phyloP scores from a whole-genome alignment of 2,797 vertebrate species.

The Tarsius wallacei region DNA sequence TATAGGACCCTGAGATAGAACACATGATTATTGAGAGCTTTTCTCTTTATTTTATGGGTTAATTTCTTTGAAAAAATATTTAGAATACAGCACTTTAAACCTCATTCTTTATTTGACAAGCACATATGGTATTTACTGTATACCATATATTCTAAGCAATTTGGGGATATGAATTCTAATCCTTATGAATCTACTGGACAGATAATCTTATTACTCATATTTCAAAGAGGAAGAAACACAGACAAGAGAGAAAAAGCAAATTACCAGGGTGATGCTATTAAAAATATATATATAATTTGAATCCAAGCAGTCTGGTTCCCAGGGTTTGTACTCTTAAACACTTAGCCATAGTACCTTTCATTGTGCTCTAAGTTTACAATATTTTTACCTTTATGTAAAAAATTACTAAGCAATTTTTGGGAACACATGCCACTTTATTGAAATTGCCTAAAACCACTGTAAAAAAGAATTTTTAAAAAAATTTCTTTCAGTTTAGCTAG shows the following conservation, averaged over 20 bases:
- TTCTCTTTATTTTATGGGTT: constrained; percentile 45
- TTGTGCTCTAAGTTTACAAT: not conserved
- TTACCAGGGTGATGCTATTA: not conserved
- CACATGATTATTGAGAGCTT: not conserved
- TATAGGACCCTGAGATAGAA: not conserved
- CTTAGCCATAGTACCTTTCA: not conserved
- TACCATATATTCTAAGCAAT: not conserved
- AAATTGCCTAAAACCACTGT: not conserved
- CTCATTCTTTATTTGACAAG: constrained; percentile 50
- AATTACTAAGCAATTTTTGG: constrained; percentile 47
- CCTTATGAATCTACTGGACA: not conserved
- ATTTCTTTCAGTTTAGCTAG: not conserved
- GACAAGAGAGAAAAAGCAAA: not conserved
- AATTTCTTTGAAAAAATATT: not conserved
- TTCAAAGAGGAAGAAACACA: not conserved
- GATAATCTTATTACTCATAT: not conserved
- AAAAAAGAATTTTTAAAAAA: not conserved
- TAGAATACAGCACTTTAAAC: not conserved
- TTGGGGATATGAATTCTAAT: constrained; percentile 4
- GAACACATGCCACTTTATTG: not conserved
- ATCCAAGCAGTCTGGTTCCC: not conserved
- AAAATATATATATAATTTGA: not conserved
- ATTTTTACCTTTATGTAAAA: not conserved
- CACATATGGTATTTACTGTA: not conserved
- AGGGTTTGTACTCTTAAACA: not conserved